Evolutionary conservation across 2,113 vertebrate genomes (phyloP).

Genomic region (Anhinga rufa): DNA sequence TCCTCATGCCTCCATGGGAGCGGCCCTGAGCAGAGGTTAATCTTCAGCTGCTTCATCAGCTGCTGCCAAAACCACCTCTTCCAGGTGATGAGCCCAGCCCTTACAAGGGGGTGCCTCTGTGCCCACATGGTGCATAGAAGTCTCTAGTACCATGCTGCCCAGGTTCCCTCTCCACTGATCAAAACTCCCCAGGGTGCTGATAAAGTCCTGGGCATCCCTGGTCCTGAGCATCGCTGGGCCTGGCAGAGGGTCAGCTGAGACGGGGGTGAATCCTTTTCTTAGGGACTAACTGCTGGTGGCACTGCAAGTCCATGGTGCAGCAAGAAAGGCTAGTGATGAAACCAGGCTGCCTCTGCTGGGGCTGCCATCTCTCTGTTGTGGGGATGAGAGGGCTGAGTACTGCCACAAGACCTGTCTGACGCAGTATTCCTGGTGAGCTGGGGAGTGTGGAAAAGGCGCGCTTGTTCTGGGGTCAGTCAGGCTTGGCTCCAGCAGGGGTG

Average conservation of each 20-base stretch:
- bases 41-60: not conserved
- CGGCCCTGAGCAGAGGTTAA: not conserved
- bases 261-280: not conserved
- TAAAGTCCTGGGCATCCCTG: not conserved
- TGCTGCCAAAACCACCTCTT: not conserved
- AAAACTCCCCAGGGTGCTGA: not conserved
- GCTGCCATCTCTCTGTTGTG: not conserved
- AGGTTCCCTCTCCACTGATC: not conserved
- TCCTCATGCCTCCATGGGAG: not conserved
- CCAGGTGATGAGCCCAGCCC: not conserved
- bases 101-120: accelerated
- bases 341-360: not conserved
- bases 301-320: not conserved
- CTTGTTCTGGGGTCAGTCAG: not conserved
- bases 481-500: not conserved
- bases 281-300: not conserved
- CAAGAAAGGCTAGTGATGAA: not conserved
- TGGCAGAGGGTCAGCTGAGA: not conserved
- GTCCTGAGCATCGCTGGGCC: not conserved
- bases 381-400: not conserved
- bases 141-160: not conserved
- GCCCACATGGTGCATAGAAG: not conserved
- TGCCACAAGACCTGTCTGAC: not conserved
- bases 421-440: not conserved
- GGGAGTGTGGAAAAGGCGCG: not conserved